Conservation (phyloP, 1,140 invertebrate species). For the Brachionus paranguensis region DNA sequence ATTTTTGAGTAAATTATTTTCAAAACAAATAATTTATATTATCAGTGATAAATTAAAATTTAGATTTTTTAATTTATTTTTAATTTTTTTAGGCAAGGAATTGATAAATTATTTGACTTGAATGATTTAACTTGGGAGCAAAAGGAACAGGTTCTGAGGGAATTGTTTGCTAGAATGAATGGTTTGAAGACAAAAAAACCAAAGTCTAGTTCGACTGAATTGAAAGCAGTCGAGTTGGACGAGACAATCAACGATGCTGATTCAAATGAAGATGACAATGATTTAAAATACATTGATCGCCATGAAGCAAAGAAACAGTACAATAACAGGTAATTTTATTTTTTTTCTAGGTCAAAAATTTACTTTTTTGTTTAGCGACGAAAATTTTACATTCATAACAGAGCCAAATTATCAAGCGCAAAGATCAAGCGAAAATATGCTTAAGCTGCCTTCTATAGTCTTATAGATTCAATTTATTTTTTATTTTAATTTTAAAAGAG, state of each 20-base stretch:
- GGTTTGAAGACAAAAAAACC: conserved; percentile 41
- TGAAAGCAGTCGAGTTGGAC: not conserved
- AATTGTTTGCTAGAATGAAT: conserved; percentile 55
- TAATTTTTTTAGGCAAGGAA: conserved; percentile 44
- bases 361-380: not conserved
- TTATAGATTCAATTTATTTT: not conserved
- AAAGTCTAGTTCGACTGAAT: not conserved
- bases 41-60: not conserved
- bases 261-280: conserved; percentile 24
- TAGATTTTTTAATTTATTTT: not conserved
- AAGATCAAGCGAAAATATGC: not conserved
- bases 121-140: conserved; percentile 56
- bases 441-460: conserved; percentile 9
- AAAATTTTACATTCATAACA: conserved; percentile 4
- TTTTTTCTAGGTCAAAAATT: not conserved
- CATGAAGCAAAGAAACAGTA: not conserved
- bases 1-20: conserved; percentile 40
- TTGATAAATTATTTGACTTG: conserved; percentile 49
- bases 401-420: not conserved
- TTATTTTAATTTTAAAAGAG: not conserved
- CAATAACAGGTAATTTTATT: not conserved
- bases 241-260: conserved; percentile 15
- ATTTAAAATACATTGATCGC: not conserved
- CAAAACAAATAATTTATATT: too few species aligned
- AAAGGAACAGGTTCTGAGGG: conserved; percentile 53